Conservation (phyloP, 2,888 invertebrate species). For the Lysandra bellargus region DNA sequence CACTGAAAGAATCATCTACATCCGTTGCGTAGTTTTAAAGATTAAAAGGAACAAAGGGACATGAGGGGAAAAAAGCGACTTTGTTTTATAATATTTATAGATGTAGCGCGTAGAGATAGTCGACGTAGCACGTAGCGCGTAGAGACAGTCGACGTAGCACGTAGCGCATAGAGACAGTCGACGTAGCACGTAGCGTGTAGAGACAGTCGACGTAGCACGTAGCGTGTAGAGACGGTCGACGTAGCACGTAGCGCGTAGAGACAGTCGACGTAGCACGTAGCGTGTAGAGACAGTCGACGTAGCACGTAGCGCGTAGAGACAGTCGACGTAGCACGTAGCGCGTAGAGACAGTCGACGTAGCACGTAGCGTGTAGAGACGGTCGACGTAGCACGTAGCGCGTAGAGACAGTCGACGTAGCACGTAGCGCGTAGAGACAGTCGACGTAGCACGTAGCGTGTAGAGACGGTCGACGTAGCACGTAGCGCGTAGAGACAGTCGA, state of each 20-base stretch:
- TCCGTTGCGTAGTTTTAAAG: no score
- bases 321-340: neutral
- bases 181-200: neutral
- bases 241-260: neutral
- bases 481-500: neutral
- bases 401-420: neutral
- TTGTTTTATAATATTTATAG: no score
- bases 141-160: neutral
- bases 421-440: neutral
- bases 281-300: no score
- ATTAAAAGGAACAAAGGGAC: no score
- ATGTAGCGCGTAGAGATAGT: neutral
- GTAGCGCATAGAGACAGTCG: neutral
- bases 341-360: neutral
- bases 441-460: neutral
- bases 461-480: neutral
- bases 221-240: neutral
- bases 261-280: neutral
- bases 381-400: neutral
- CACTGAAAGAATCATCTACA: no score
- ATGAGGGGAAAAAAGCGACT: no score
- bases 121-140: neutral
- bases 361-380: neutral
- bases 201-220: neutral
- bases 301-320: neutral